A percentile compares a stretch with the other conserved stretches of the same genome.
Conservation (phyloP, 2,888 invertebrate species). For the Hemithea aestivaria region DNA sequence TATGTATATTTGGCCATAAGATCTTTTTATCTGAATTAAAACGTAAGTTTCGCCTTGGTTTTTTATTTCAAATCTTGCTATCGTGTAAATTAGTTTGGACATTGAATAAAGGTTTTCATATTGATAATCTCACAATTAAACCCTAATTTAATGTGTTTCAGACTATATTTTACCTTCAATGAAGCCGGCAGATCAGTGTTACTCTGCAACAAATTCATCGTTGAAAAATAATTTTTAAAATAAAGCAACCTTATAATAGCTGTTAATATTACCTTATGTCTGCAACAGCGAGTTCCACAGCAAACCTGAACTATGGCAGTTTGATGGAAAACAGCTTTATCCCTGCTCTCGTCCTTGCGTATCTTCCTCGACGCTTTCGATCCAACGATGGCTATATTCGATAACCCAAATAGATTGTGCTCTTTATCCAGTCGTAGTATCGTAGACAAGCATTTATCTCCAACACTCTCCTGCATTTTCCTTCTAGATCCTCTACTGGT, state of each 20-base stretch:
- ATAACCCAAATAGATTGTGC: constrained; percentile 68
- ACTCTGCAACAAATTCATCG: constrained; percentile 49
- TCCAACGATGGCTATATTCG: constrained; percentile 57
- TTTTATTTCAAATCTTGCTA: too few relatives aligned
- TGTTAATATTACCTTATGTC: constrained; percentile 54
- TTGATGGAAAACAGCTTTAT: constrained; percentile 60
- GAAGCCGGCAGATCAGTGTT: constrained; percentile 57
- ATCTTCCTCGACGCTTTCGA: constrained; percentile 42
- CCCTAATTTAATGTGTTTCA: too few relatives aligned
- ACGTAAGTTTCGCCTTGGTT: too few relatives aligned
- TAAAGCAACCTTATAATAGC: too few relatives aligned
- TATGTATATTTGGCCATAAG: too few relatives aligned
- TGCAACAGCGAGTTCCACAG: constrained; percentile 49
- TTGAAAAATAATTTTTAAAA: too few relatives aligned
- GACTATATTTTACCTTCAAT: constrained; percentile 45
- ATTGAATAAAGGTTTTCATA: too few relatives aligned
- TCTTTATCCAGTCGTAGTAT: constrained; percentile 64
- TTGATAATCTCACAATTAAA: too few relatives aligned
- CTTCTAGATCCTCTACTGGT: constrained; percentile 46
- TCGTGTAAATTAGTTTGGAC: too few relatives aligned
- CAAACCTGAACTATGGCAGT: constrained; percentile 68
- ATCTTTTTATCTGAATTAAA: too few relatives aligned
- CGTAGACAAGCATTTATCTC: constrained; percentile 60
- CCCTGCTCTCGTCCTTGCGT: constrained; percentile 48
- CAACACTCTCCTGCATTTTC: constrained; percentile 31